A percentile compares a stretch with the other conserved stretches of the same genome.
Conservation (phyloP, 2,113 vertebrate genomes). For the Crotalus viridis region DNA sequence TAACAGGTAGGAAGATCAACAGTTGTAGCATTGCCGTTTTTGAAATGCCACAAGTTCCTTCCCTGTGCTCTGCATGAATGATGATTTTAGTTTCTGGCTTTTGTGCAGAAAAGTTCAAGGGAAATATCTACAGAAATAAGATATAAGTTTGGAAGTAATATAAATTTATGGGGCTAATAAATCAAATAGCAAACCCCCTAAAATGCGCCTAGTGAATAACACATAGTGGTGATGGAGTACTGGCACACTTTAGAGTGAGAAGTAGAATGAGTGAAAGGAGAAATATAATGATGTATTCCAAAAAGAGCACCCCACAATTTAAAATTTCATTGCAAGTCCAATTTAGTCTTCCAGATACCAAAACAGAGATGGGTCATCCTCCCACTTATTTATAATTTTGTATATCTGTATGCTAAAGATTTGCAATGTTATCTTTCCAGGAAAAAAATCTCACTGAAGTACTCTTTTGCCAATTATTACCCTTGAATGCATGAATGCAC, state of each 20-base stretch:
- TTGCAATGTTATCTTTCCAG: neutral
- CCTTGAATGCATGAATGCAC: neutral
- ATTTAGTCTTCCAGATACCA: neutral
- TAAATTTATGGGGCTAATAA: neutral
- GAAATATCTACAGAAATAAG: too few relatives aligned
- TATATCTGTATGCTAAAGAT: neutral
- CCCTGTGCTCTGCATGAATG: neutral
- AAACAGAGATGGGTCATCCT: neutral
- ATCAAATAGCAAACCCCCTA: too few relatives aligned
- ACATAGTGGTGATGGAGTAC: neutral
- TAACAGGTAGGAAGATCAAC: neutral
- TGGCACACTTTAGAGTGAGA: neutral
- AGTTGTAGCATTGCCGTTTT: neutral
- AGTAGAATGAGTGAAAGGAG: neutral
- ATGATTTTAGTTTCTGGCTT: neutral
- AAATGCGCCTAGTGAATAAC: neutral
- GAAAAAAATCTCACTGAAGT: neutral
- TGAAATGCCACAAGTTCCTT: neutral
- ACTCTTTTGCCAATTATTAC: neutral
- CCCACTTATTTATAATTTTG: neutral
- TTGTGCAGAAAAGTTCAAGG: neutral
- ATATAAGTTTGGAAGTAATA: neutral
- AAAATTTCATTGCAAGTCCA: neutral
- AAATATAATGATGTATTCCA: neutral
- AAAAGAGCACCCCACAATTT: neutral